Evolutionary conservation across 2,888 invertebrate species (phyloP), one percentile per base, ranked within the genome.

Genomic region (Tribolium freemani): DNA sequence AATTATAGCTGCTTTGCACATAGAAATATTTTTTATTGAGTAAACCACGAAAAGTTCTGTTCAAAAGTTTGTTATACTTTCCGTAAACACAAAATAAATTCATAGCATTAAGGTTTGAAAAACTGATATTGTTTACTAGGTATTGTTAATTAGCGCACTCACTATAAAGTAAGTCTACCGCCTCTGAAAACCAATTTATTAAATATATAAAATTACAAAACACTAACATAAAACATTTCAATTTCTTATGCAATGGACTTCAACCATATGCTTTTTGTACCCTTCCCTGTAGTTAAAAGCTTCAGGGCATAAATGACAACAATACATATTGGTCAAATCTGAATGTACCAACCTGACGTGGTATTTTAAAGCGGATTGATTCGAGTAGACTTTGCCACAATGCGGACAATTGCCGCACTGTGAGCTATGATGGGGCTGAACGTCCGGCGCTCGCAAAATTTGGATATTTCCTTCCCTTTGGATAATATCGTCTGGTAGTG

Each of bases 181-280:
- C 51, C 13, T 64, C 50, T 46, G 51, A 56, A 69, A 63, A 68
- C 72, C 72, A 68, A 16, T 38, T 61, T 72, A 72, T 56, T 56
- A 46, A 64, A 69, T 53, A 69, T 71, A 72, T 44, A 72, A 72
- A 72, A 69, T 64, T 72, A 72, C 58, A 72, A 73, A 73, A 69
- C 57, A 72, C 69, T 69, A 63, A 48, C 10, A 44, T 31, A 10
- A 57, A 68, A 51, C 51, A 69, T 21, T 8, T 88, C 85, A 91
- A 86, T 90, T 91, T 84, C 90, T 87, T 81, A 90, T 89, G 76
- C 90, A 90, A 82, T 92, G 92, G 81, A 88, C 90, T 71, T 90
- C 89, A 87, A 90, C 90, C 91, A 92, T 92, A 82, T 92, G 92
- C 78, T 90, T 90, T 84, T 92, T 92, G 83, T 90, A 92, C 48